phyloP scores from a whole-genome alignment of 2,888 invertebrate species.

The Andrena flavipes region DNA sequence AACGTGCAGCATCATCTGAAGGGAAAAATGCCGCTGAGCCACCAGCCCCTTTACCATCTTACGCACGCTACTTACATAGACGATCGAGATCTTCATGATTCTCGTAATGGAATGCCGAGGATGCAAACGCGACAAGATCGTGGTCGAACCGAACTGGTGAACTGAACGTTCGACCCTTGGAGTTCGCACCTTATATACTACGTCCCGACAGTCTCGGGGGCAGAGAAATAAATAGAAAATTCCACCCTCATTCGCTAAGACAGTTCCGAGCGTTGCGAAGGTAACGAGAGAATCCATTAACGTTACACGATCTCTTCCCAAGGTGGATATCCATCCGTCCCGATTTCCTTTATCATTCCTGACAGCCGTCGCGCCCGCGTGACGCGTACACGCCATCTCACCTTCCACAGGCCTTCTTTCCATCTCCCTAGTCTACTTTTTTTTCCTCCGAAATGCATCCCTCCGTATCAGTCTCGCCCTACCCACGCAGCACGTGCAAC shows the following conservation, averaged over 20 bases:
- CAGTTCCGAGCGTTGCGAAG: constrained; percentile 11
- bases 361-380: not conserved
- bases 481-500: not conserved
- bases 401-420: not conserved
- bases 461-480: not conserved
- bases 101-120: not conserved
- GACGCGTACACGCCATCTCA: not conserved
- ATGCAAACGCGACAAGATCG: not conserved
- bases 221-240: not conserved
- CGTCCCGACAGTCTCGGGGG: not conserved
- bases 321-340: constrained; percentile 19
- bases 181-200: constrained; percentile 25
- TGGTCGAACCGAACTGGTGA: not conserved
- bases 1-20: constrained; percentile 15
- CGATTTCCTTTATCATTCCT: constrained; percentile 26
- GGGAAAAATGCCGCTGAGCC: not conserved
- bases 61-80: constrained; percentile 64
- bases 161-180: not conserved
- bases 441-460: not conserved
- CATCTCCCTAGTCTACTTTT: not conserved
- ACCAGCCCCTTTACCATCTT: not conserved
- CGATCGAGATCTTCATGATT: constrained; percentile 62
- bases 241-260: not conserved
- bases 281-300: constrained; percentile 76
- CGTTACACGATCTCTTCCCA: constrained; percentile 66